These are phyloP conservation scores for Caenorhabditis elegans DNA, from an alignment of 1,140 invertebrate species.

Conservation along the genomic window DNA sequence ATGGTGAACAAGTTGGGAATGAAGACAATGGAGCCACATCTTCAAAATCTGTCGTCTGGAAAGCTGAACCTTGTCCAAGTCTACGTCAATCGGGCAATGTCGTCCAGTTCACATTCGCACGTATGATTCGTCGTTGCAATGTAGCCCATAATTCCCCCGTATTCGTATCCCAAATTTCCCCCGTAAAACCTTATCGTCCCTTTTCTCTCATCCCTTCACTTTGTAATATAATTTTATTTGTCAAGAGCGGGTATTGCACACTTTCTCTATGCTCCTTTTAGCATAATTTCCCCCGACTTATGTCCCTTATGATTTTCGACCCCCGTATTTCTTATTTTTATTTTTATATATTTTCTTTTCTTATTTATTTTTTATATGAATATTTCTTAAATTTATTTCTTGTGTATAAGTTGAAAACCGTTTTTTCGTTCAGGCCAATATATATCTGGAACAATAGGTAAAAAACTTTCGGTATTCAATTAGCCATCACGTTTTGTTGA, in stretches of 20 bases:
- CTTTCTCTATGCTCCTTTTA: not conserved
- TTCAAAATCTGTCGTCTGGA: not conserved
- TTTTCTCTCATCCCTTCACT: not conserved
- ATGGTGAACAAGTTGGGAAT: constrained; percentile 15
- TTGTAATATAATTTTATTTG: not conserved
- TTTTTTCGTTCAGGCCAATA: no score
- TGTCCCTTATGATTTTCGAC: not conserved
- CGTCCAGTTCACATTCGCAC: not conserved
- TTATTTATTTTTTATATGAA: no score
- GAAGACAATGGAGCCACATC: not conserved
- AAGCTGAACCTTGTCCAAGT: constrained; percentile 3
- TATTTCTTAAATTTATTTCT: no score
- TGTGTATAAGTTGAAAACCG: no score
- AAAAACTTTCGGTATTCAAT: no score
- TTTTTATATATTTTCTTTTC: no score
- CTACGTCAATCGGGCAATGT: constrained; percentile 2
- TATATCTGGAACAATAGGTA: no score
- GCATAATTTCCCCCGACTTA: not conserved
- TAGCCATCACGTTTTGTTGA: no score
- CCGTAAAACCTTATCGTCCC: not conserved
- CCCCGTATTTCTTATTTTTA: no score
- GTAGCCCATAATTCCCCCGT: not conserved
- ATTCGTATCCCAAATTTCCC: no score
- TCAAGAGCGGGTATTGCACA: not conserved
- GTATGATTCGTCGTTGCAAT: not conserved